Evolutionary conservation across 92 coral and sea anemone species (phyloP), one percentile per base, ranked within the genome.

Genomic region (Parazoanthus darwini): DNA sequence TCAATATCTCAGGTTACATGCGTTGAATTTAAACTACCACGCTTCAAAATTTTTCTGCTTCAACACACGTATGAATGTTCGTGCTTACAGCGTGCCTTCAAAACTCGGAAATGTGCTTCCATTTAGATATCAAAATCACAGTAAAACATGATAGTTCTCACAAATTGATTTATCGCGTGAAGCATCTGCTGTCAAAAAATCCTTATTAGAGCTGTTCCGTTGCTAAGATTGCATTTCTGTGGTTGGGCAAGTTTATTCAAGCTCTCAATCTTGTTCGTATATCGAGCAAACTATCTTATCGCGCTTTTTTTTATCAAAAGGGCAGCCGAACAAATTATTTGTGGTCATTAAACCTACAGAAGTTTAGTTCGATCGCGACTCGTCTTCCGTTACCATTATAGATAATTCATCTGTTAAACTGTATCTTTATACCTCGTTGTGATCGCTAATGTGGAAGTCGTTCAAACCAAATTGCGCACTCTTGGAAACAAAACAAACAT

Each of bases 181-280:
- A 29, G 20, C 79, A 84, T 46, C 77, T 36, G 79, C 87, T 84
- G 79, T 84, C 87, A 84, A 84, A 84, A 44, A 37, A 15, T 36
- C 83, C 26, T 68, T 10, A 80, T 39, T 36, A 46, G 38, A 29
- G 43, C 42, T 74, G 68, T 84, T 72, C 46, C 33, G 56, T 7
- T 48, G 66, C 35, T 44, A 72, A 48, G 79, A 46, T 84, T 48
- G 66, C 78, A 35, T 48, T 63, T 84, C 87, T 84, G 79, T 72
- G 79, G 87, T 71, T 43, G 48, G 77, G 38, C 67, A 84, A 71
- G 79, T 48, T 72, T 71, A 15, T 48, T 35, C 66, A 44, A 5
- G 35, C 26, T n/a, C 86, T 11, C n/a, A 6, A n/a, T 8, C 25
- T 82, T 46, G 58, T 37, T 42, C 58, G 42, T 84, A 38, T 56